Conservation (phyloP, 2,113 vertebrate species). For the Campylorhamphus procurvoides region DNA sequence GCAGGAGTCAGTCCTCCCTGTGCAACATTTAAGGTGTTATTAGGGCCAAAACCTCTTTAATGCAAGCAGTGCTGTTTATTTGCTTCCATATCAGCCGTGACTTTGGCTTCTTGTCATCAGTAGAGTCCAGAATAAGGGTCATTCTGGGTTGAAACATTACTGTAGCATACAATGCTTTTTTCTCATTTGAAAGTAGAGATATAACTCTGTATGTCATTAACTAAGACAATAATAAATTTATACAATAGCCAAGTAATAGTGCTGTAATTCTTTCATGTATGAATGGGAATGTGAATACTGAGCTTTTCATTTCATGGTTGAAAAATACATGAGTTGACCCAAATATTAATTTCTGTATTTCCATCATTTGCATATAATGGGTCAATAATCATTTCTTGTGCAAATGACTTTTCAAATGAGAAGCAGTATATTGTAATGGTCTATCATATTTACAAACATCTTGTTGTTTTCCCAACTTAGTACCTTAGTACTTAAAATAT, state of each 20-base stretch:
- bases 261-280: slow-evolving; percentile 69
- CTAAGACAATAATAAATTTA: slow-evolving; percentile 75
- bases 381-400: slow-evolving; percentile 79
- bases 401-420: slow-evolving; percentile 79
- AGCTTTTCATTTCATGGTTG: slow-evolving; percentile 83
- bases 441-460: slow-evolving; percentile 76
- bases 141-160: background rate
- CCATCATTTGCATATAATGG: slow-evolving; percentile 78
- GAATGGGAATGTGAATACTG: slow-evolving; percentile 73
- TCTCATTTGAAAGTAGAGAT: background rate
- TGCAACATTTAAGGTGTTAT: background rate
- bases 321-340: slow-evolving; percentile 80
- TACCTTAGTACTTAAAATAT: slow-evolving; percentile 56
- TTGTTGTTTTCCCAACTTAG: slow-evolving; percentile 52
- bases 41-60: background rate
- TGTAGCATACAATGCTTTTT: background rate
- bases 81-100: background rate
- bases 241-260: slow-evolving; percentile 69
- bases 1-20: background rate
- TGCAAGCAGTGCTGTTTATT: background rate
- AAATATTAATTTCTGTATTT: slow-evolving; percentile 80
- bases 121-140: background rate
- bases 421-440: slow-evolving; percentile 73
- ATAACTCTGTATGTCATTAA: slow-evolving; percentile 55
- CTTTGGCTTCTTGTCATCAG: background rate